A percentile compares a stretch with the other conserved stretches of the same genome.
Evolutionary conservation across 2,888 invertebrate genomes (phyloP).

Genomic region (Drosophila barbarae): DNA sequence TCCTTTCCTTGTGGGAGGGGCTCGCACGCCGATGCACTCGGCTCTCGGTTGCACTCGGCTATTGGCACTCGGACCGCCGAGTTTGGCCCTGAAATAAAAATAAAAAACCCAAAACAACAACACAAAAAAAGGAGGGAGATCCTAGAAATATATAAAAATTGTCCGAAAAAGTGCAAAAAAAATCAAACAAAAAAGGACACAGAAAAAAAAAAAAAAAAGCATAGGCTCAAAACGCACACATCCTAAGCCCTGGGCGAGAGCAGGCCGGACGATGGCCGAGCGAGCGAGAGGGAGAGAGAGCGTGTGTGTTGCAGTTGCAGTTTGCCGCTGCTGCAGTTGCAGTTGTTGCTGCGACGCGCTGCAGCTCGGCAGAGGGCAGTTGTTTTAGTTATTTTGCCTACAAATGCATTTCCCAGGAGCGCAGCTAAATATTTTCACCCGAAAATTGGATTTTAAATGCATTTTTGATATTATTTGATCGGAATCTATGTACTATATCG

Average conservation of each 20-base stretch:
- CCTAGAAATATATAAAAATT: constrained; percentile 49
- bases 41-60: constrained; percentile 27
- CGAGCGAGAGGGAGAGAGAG: constrained; percentile 27
- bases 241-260: constrained; percentile 37
- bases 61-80: constrained; percentile 22
- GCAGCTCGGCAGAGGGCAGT: constrained; percentile 25
- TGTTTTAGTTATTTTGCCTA: constrained; percentile 67
- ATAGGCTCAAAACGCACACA: constrained; percentile 40
- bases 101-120: constrained; percentile 34
- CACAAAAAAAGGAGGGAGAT: constrained; percentile 27
- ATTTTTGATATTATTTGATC: too few species aligned
- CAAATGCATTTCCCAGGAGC: constrained; percentile 73
- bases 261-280: constrained; percentile 19
- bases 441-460: not conserved
- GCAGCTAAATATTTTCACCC: constrained; percentile 10
- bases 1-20: constrained; percentile 1
- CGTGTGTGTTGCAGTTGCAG: constrained; percentile 12
- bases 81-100: constrained; percentile 35
- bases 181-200: not conserved
- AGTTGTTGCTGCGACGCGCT: constrained; percentile 10
- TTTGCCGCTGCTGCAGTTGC: constrained; percentile 3
- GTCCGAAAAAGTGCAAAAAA: constrained; percentile 40
- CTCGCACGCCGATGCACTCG: constrained; percentile 15
- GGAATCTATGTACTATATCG: too few species aligned
- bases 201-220: not conserved